Conservation (phyloP, 2,888 invertebrate species). For the Leptinotarsa tumamoca region DNA sequence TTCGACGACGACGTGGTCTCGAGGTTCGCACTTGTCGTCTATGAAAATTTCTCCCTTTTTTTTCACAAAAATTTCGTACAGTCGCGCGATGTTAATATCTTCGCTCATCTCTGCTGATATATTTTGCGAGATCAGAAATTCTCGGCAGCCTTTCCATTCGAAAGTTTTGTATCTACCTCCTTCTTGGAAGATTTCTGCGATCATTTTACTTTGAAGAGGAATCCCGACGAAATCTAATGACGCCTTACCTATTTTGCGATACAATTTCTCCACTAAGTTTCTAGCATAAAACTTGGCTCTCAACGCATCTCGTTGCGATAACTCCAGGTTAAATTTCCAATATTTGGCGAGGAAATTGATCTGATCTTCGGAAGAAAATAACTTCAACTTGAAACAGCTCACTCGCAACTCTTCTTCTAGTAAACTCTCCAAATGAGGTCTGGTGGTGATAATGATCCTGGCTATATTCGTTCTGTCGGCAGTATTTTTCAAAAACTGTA, state of each 20-base stretch:
- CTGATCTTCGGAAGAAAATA: constrained; percentile 17
- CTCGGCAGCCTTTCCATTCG: constrained; percentile 28
- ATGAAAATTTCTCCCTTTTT: constrained; percentile 22
- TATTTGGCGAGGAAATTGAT: constrained; percentile 28
- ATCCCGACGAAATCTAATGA: constrained; percentile 17
- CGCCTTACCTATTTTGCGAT: neutral
- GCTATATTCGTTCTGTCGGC: constrained; percentile 1
- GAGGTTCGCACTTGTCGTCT: constrained; percentile 10
- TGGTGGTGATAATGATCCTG: constrained; percentile 26
- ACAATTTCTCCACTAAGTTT: constrained; percentile 9
- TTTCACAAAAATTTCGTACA: constrained; percentile 27
- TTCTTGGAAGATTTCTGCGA: constrained; percentile 32
- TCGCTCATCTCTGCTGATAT: neutral
- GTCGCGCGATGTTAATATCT: constrained; percentile 14
- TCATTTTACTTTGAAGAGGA: constrained; percentile 30
- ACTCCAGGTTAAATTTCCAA: constrained; percentile 22
- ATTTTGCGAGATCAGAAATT: constrained; percentile 18
- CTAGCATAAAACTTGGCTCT: constrained; percentile 13
- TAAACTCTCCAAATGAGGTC: constrained; percentile 22
- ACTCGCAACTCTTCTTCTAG: constrained; percentile 21
- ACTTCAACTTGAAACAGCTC: constrained; percentile 15
- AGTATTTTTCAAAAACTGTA: constrained; percentile 8
- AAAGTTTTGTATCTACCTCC: neutral
- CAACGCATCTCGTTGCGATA: neutral
- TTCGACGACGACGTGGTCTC: neutral